Percentiles rank a stretch among this genome's conserved stretches.
Conservation (phyloP, 2,888 invertebrate genomes). For the Chaetogeoica ovagalla region DNA sequence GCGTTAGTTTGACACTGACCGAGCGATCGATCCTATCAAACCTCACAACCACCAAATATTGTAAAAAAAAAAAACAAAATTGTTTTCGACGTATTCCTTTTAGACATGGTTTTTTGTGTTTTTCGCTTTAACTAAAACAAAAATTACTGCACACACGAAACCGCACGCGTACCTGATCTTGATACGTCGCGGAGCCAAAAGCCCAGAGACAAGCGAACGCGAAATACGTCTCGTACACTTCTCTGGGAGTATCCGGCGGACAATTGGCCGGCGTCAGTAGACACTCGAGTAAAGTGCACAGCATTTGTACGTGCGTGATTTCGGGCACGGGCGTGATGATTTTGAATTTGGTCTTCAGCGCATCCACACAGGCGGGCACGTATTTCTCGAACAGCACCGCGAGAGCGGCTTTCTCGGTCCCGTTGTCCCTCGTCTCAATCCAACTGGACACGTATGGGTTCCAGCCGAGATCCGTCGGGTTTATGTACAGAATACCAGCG, state of each 20-base stretch:
- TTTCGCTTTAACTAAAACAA: too few species aligned
- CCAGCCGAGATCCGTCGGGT: conserved; percentile 93
- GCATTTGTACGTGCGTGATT: conserved; percentile 83
- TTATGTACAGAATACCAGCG: conserved; percentile 92
- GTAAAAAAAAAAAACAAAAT: too few species aligned
- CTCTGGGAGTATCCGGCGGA: conserved; percentile 87
- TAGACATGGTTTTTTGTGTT: too few species aligned
- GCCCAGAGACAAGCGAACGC: conserved; percentile 90
- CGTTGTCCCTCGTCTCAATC: conserved; percentile 76
- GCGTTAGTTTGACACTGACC: too few species aligned
- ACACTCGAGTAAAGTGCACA: conserved; percentile 84
- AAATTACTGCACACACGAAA: background rate
- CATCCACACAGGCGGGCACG: conserved; percentile 80
- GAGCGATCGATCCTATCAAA: too few species aligned
- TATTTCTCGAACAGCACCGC: conserved; percentile 91
- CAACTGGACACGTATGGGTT: conserved; percentile 89
- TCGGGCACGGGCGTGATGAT: conserved; percentile 89
- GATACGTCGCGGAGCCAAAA: conserved; percentile 88
- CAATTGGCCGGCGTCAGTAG: conserved; percentile 78
- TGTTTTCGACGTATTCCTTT: too few species aligned
- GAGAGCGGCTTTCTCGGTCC: conserved; percentile 77
- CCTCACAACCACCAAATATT: too few species aligned
- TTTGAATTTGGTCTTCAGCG: conserved; percentile 74
- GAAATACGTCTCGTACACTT: conserved; percentile 93
- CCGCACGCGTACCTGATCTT: conserved; percentile 66